phyloP scores from a whole-genome alignment of 2,113 vertebrate genomes.

The Ellobius talpinus region DNA sequence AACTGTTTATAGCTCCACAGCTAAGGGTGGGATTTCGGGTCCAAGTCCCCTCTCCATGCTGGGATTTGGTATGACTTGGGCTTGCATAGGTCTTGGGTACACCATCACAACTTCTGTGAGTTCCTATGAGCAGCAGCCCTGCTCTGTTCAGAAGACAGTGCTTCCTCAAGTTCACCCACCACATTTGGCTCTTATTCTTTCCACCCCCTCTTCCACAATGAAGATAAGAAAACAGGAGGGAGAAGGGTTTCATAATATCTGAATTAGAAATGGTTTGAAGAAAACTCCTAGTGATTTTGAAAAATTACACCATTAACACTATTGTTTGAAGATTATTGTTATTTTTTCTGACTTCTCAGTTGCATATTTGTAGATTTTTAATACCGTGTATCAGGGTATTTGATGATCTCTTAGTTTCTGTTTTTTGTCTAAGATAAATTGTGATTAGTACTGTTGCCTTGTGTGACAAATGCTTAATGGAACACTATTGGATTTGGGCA shows the following conservation, averaged over 20 bases:
- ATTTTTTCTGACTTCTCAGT: background rate
- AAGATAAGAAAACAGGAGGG: constrained; percentile 25
- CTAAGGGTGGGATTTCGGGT: background rate
- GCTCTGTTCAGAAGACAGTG: background rate
- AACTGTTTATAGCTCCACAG: background rate
- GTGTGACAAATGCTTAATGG: constrained; percentile 26
- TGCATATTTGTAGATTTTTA: background rate
- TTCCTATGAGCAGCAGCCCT: fast-evolving
- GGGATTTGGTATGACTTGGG: background rate
- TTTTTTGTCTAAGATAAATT: constrained; percentile 57
- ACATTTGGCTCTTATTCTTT: background rate
- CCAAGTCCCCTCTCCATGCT: background rate
- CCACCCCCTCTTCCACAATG: too few relatives aligned
- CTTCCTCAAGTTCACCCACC: background rate
- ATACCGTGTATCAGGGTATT: background rate
- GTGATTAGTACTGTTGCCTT: background rate
- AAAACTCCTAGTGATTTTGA: background rate
- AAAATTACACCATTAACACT: constrained; percentile 43
- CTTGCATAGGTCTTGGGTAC: background rate
- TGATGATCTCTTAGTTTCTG: constrained; percentile 37
- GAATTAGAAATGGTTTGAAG: constrained; percentile 70
- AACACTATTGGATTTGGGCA: background rate
- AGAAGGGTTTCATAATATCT: constrained; percentile 55
- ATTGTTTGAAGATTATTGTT: background rate
- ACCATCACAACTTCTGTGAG: background rate